These are phyloP conservation scores for Archegozetes longisetosus DNA, from an alignment of 1,140 invertebrate species.

Conservation along the genomic window DNA sequence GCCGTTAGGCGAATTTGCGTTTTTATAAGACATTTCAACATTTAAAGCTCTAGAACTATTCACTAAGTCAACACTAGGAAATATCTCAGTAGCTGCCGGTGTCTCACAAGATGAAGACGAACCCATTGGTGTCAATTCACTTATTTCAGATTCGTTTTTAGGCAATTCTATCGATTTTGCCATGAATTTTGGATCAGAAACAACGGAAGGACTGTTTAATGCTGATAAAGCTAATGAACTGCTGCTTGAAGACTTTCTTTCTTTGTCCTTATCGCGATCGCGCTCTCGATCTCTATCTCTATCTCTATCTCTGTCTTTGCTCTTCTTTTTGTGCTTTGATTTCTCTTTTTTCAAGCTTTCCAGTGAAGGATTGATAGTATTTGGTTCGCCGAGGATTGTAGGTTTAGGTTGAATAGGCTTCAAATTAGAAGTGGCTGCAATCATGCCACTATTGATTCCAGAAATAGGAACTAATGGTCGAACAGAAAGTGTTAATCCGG, in stretches of 20 bases:
- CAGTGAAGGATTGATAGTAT: constrained; percentile 26
- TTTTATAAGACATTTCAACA: background rate
- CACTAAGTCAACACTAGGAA: background rate
- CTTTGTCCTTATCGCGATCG: constrained; percentile 11
- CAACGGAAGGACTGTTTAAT: background rate
- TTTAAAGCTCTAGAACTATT: background rate
- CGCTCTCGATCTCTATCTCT: constrained; percentile 21
- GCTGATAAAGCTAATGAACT: no score
- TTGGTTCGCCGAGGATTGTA: constrained; percentile 25
- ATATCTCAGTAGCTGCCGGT: background rate
- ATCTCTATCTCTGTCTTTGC: constrained; percentile 29
- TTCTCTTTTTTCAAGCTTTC: constrained; percentile 28
- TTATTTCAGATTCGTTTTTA: background rate
- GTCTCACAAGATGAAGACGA: background rate
- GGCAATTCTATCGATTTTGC: background rate
- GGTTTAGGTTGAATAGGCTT: background rate
- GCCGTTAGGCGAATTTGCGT: background rate
- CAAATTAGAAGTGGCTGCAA: background rate
- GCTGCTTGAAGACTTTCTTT: background rate
- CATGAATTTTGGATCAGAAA: background rate
- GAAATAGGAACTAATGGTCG: background rate
- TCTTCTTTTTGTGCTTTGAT: constrained; percentile 32
- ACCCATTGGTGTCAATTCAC: background rate
- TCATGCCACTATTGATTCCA: no score
- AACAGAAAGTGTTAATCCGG: no score